phyloP scores from a whole-genome alignment of 2,888 invertebrate species.

The Cartodere bifasciata region DNA sequence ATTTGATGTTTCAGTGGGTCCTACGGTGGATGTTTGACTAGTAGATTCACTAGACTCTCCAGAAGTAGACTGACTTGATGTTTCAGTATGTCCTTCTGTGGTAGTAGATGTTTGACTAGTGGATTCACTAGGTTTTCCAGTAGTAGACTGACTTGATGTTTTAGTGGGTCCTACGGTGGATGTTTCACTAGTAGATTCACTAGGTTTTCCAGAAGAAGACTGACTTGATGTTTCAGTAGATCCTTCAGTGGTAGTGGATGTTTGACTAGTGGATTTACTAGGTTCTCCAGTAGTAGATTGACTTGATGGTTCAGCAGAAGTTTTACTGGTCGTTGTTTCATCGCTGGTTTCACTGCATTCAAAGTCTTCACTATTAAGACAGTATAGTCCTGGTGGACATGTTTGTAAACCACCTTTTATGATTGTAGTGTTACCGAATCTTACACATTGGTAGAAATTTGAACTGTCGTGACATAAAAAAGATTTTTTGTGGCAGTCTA shows the following conservation, averaged over 20 bases:
- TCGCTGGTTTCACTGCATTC: conserved; percentile 19
- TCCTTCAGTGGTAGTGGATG: not conserved
- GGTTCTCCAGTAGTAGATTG: not conserved
- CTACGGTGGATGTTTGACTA: not conserved
- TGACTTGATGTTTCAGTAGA: no score
- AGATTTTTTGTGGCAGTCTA: conserved; percentile 11
- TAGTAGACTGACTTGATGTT: not conserved
- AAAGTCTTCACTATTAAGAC: conserved; percentile 16
- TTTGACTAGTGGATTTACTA: not conserved
- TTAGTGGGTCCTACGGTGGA: not conserved
- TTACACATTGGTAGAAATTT: conserved; percentile 13
- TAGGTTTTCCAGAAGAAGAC: no score
- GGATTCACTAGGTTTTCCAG: not conserved
- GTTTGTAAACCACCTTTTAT: conserved; percentile 15
- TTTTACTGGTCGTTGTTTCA: conserved; percentile 4
- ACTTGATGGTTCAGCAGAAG: conserved; percentile 1
- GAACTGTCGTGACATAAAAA: conserved; percentile 11
- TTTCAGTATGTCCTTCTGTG: not conserved
- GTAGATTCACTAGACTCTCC: not conserved
- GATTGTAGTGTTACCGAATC: conserved; percentile 14
- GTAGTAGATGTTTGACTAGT: not conserved
- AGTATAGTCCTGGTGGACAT: conserved; percentile 20
- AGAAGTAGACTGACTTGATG: no score
- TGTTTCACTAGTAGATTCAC: not conserved
- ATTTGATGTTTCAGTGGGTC: not conserved